Percentiles rank a stretch among this genome's conserved stretches.
phyloP scores from a whole-genome alignment of 2,797 vertebrate genomes.

The Labeo calbasu region DNA sequence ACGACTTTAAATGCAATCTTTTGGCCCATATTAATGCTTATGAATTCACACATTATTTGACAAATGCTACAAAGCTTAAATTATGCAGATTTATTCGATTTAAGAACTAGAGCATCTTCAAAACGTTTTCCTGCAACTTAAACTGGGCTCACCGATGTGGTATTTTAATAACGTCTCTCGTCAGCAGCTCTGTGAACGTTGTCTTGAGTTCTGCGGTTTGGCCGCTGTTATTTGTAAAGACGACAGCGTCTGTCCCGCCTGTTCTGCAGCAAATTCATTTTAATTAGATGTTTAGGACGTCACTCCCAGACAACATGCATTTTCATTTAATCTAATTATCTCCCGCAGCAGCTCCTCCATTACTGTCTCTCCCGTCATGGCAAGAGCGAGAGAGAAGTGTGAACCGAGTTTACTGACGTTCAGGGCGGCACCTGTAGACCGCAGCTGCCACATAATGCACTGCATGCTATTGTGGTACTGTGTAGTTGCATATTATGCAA shows the following conservation, averaged over 20 bases:
- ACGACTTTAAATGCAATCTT: neutral
- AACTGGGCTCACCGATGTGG: neutral
- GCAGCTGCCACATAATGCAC: neutral
- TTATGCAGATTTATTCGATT: neutral
- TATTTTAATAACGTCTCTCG: neutral
- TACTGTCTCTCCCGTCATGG: conserved; percentile 80
- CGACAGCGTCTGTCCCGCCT: conserved; percentile 60
- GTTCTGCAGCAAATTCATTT: conserved; percentile 77
- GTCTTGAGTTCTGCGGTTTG: conserved; percentile 66
- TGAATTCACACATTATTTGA: neutral
- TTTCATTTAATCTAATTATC: conserved; percentile 84
- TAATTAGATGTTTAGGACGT: conserved; percentile 76
- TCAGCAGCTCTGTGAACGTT: neutral
- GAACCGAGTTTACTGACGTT: conserved; percentile 2
- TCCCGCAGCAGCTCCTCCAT: conserved; percentile 79
- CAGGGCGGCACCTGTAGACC: conserved; percentile 1
- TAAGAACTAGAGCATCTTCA: neutral
- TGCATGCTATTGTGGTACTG: neutral
- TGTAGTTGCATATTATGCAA: neutral
- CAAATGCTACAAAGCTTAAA: neutral
- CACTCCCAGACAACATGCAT: conserved; percentile 75
- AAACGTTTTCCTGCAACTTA: neutral
- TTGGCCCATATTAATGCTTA: neutral
- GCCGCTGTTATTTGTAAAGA: conserved; percentile 64
- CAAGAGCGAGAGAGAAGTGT: conserved; percentile 59